Conservation (phyloP, 2,113 vertebrate genomes). For the Dipodomys merriami region DNA sequence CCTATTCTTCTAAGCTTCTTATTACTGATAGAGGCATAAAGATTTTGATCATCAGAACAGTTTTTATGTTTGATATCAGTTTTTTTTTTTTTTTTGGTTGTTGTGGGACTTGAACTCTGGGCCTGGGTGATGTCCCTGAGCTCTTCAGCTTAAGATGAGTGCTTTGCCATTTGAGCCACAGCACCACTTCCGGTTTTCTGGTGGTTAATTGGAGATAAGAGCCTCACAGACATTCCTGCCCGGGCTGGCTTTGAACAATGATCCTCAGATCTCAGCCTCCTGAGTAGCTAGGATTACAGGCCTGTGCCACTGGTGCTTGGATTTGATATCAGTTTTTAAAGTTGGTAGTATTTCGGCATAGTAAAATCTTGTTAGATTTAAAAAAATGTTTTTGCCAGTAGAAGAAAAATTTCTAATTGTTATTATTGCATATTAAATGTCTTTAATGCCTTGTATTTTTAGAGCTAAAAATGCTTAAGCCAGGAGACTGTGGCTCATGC, state of each 20-base stretch:
- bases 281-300: no score
- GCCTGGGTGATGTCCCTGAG: no score
- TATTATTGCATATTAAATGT: constrained; percentile 59
- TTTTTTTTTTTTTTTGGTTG: background rate
- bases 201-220: no score
- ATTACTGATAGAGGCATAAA: constrained; percentile 31
- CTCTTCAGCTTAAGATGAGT: no score
- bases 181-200: no score
- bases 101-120: no score
- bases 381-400: background rate
- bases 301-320: no score
- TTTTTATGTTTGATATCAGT: constrained; percentile 54
- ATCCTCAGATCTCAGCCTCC: no score
- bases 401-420: constrained; percentile 51
- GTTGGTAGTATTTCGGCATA: constrained; percentile 53
- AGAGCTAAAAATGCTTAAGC: constrained; percentile 50
- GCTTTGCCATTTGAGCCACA: no score
- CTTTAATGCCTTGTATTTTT: constrained; percentile 63
- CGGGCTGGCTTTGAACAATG: no score
- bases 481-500: no score
- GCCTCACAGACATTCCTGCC: no score
- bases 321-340: constrained; percentile 34
- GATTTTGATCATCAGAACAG: constrained; percentile 53
- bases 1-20: constrained; percentile 55
- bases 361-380: constrained; percentile 37